Percentiles rank a stretch among this genome's conserved stretches.
Conservation (phyloP, 1,140 invertebrate genomes). For the Danaus melanippus region DNA sequence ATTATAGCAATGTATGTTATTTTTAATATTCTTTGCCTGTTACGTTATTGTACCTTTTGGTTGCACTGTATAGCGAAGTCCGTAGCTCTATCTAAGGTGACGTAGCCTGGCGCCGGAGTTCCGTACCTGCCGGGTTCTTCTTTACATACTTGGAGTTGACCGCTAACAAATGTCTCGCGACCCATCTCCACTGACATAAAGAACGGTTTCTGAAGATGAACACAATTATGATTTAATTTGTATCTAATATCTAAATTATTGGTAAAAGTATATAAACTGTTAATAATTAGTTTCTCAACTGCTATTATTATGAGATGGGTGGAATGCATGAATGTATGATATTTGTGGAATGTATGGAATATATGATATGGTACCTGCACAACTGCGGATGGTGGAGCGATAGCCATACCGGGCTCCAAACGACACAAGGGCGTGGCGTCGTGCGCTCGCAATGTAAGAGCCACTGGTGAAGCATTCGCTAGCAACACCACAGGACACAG, state of each 20-base stretch:
- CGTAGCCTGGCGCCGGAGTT: constrained; percentile 28
- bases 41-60: constrained; percentile 31
- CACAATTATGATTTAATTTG: not conserved
- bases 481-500: constrained; percentile 41
- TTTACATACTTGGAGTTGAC: constrained; percentile 30
- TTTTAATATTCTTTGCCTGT: no score
- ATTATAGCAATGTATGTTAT: no score
- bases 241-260: not conserved
- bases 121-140: constrained; percentile 41
- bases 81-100: constrained; percentile 31
- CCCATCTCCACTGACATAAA: constrained; percentile 51
- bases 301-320: no score
- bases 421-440: constrained; percentile 53
- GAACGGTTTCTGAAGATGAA: constrained; percentile 43
- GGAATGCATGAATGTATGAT: no score
- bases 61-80: constrained; percentile 44
- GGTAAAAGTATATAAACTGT: not conserved
- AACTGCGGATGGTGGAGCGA: constrained; percentile 33
- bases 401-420: constrained; percentile 39
- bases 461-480: constrained; percentile 42
- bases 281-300: no score
- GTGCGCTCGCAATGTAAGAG: constrained; percentile 42
- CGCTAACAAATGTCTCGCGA: constrained; percentile 49
- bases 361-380: constrained; percentile 25
- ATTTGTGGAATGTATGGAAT: not conserved